Evolutionary conservation across 1,140 invertebrate genomes (phyloP).

Genomic region (Dendroctonus ponderosae): DNA sequence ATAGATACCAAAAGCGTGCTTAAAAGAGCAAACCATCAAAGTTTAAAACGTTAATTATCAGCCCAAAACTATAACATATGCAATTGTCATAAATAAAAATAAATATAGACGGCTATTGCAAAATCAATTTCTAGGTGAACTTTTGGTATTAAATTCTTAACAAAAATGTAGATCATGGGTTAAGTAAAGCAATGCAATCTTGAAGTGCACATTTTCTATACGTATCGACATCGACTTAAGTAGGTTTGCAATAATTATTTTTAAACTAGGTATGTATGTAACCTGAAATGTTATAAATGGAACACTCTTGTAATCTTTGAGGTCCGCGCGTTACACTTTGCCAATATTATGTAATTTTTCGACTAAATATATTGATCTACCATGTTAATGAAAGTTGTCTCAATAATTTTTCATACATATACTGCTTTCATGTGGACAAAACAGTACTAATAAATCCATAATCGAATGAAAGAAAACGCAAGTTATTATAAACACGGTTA

Average conservation of each 20-base stretch:
- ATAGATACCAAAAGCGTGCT: too few relatives aligned
- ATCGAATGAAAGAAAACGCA: background rate
- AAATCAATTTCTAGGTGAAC: slow-evolving; percentile 15
- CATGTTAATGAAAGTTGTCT: slow-evolving; percentile 30
- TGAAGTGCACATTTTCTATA: slow-evolving; percentile 31
- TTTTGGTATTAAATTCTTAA: slow-evolving; percentile 21
- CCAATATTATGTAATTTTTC: slow-evolving; percentile 30
- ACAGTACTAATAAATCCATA: background rate
- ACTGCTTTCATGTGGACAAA: background rate
- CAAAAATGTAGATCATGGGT: slow-evolving; percentile 33
- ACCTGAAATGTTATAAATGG: slow-evolving; percentile 29
- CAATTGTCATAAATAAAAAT: background rate
- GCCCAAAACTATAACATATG: too few relatives aligned
- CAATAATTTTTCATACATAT: slow-evolving; percentile 8
- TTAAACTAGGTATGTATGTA: slow-evolving; percentile 33
- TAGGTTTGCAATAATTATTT: slow-evolving; percentile 34
- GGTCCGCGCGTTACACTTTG: slow-evolving; percentile 28
- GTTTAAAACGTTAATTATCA: too few relatives aligned
- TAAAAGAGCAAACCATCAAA: too few relatives aligned
- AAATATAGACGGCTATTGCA: slow-evolving; percentile 9
- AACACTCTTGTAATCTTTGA: slow-evolving; percentile 28
- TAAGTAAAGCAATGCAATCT: slow-evolving; percentile 31
- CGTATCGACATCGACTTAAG: slow-evolving; percentile 29
- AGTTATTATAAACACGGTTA: too few relatives aligned
- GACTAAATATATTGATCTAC: slow-evolving; percentile 13